These are phyloP conservation scores for Notodromas monacha DNA, from an alignment of 2,888 invertebrate species.

Conservation along the genomic window DNA sequence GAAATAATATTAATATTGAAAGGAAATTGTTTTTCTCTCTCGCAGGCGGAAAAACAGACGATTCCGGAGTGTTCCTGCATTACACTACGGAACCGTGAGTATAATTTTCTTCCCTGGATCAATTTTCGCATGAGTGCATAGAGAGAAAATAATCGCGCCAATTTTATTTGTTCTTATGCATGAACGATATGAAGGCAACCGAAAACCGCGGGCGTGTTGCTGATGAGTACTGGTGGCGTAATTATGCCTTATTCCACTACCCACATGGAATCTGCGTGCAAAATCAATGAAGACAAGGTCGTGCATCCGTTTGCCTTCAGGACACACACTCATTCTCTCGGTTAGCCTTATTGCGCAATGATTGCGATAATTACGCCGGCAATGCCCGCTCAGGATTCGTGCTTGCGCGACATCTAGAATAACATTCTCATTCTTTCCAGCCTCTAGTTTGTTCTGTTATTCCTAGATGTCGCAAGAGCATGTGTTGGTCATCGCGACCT, in stretches of 20 bases:
- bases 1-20: too few species aligned
- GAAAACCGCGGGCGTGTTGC: slow-evolving; percentile 60
- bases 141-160: too few species aligned
- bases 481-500: too few species aligned
- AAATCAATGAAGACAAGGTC: slow-evolving; percentile 37
- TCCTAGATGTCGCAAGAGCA: too few species aligned
- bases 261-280: slow-evolving; percentile 70
- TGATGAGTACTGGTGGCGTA: slow-evolving; percentile 52
- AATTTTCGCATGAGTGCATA: slow-evolving; percentile 9
- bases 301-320: slow-evolving; percentile 84
- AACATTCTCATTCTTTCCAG: too few species aligned
- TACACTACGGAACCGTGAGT: slow-evolving; percentile 38
- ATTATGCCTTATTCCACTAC: slow-evolving; percentile 34
- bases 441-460: too few species aligned
- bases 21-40: too few species aligned
- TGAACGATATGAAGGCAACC: slow-evolving; percentile 25
- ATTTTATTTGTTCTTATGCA: slow-evolving; percentile 6
- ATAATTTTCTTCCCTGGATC: slow-evolving; percentile 9
- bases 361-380: too few species aligned
- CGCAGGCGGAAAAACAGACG: slow-evolving; percentile 39
- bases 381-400: too few species aligned
- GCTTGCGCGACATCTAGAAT: too few species aligned
- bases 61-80: slow-evolving; percentile 45
- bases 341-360: too few species aligned
- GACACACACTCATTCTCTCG: slow-evolving; percentile 66